Base-by-base conservation (phyloP, 1,140 invertebrate genomes). In the Diploscapter pachys region DNA sequence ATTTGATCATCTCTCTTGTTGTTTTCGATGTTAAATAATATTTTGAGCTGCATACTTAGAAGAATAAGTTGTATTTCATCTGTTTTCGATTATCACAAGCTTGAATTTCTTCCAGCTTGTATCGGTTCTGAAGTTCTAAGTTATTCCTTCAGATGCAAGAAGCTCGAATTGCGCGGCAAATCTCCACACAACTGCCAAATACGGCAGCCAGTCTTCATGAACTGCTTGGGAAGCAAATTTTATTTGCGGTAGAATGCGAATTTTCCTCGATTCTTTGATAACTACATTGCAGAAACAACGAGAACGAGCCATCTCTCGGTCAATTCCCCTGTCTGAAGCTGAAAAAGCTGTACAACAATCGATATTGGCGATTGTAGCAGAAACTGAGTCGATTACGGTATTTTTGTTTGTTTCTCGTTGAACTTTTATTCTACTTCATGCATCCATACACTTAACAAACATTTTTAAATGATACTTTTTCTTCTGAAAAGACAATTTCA, bases 201-300 rank as follows among this genome's bases (percentile, higher is more conserved):
- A 92, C 92, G 79, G 96, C 95, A 11, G 93, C 94, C 1, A 89
- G 90, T 2, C 88, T 99, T 1, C 95, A 93, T 84, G 95, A 98
- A 86, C 86, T 98, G 11, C 88, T 99, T 0, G 91, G 91, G 0
- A 92, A 93, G 85, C 96, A 98, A 89, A 90, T 93, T 8, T 90
- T 93, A 77, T 89, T 95, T 62, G 90, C 91, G 86, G 92, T 92
- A 87, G 53, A 71, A 31, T 49, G 63, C 52, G 88, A 83, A 70
- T 71, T 68, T 72, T 66, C 62, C 11, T 77, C 73, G 31, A 31
- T 31, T 31, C 66, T 54, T 6, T 64, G 63, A 71, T 5, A 50
- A 59, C 13, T 61, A 11, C n/a, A 66, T 68, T 71, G 48, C 48
- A 71, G 50, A 68, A 75, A 53, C 67, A 75, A 71, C 51, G 67